Percentiles rank a stretch among this genome's conserved stretches.
phyloP scores from a whole-genome alignment of 1,140 invertebrate genomes.

The Drosophila mojavensis region DNA sequence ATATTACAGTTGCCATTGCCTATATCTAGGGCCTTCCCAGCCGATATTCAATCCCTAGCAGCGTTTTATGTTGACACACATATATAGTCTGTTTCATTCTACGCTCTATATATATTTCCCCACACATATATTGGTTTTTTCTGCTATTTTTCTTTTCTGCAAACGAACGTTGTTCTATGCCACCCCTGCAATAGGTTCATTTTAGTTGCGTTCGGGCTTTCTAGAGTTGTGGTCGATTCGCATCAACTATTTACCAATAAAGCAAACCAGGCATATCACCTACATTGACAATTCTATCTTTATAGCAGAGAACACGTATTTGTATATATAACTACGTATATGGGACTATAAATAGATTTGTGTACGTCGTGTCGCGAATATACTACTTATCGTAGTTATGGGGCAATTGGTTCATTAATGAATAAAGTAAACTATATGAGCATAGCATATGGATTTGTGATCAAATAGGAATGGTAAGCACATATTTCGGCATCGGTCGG shows the following conservation, averaged over 20 bases:
- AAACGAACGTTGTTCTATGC: slow-evolving; percentile 47
- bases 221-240: slow-evolving; percentile 42
- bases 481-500: neutral
- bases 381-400: neutral
- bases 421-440: slow-evolving; percentile 45
- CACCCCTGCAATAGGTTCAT: slow-evolving; percentile 38
- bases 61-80: slow-evolving; percentile 5
- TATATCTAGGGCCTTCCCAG: slow-evolving; percentile 43
- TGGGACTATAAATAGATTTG: neutral
- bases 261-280: neutral
- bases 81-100: slow-evolving; percentile 7
- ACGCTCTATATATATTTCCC: neutral
- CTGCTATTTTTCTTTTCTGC: slow-evolving; percentile 54
- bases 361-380: slow-evolving; percentile 12
- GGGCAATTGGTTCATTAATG: neutral
- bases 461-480: slow-evolving; percentile 65
- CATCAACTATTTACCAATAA: neutral
- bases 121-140: slow-evolving; percentile 4
- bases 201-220: slow-evolving; percentile 60
- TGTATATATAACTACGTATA: too few species aligned
- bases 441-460: slow-evolving; percentile 45
- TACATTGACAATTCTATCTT: slow-evolving; percentile 49
- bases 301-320: slow-evolving; percentile 31
- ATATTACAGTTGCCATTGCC: slow-evolving; percentile 51
- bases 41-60: slow-evolving; percentile 14